Evolutionary conservation across 1,140 invertebrate species (phyloP).

Genomic region (Temnothorax longispinosus): DNA sequence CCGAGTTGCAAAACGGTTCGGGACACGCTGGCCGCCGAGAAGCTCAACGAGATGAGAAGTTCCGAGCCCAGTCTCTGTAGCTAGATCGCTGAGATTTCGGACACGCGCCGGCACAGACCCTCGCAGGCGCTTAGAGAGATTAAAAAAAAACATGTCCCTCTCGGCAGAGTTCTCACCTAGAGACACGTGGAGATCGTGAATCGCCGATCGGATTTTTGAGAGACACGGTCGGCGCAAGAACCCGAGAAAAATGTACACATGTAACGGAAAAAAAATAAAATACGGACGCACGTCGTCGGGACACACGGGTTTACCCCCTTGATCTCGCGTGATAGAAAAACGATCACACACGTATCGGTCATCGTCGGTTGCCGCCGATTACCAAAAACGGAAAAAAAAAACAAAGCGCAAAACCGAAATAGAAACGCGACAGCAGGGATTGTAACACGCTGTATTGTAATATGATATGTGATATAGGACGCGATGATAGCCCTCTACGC

Average conservation of each 20-base stretch:
- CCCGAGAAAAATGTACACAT: conserved; percentile 38
- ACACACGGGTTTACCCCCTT: conserved; percentile 41
- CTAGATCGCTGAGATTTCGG: conserved; percentile 50
- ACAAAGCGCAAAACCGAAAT: conserved; percentile 55
- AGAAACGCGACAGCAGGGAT: conserved; percentile 68
- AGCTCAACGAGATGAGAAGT: conserved; percentile 61
- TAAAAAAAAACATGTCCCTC: conserved; percentile 53
- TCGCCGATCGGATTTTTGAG: conserved; percentile 57
- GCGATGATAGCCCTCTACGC: conserved; percentile 67
- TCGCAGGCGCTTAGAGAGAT: conserved; percentile 47
- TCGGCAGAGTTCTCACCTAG: conserved; percentile 50
- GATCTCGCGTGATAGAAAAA: conserved; percentile 56
- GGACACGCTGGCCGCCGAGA: conserved; percentile 43
- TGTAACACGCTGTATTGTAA: conserved; percentile 74
- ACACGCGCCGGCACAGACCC: conserved; percentile 46
- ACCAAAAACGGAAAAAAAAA: conserved; percentile 33
- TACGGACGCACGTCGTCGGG: conserved; percentile 9
- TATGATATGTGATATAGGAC: conserved; percentile 80
- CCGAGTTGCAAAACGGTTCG: conserved; percentile 68
- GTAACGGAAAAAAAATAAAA: not conserved
- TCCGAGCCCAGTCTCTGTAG: conserved; percentile 52
- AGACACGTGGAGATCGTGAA: conserved; percentile 55
- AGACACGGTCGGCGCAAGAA: conserved; percentile 47
- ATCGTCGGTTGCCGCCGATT: conserved; percentile 64
- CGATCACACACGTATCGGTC: conserved; percentile 54